These are phyloP conservation scores for Lymantria dispar DNA, from an alignment of 2,888 invertebrate species.

Conservation along the genomic window DNA sequence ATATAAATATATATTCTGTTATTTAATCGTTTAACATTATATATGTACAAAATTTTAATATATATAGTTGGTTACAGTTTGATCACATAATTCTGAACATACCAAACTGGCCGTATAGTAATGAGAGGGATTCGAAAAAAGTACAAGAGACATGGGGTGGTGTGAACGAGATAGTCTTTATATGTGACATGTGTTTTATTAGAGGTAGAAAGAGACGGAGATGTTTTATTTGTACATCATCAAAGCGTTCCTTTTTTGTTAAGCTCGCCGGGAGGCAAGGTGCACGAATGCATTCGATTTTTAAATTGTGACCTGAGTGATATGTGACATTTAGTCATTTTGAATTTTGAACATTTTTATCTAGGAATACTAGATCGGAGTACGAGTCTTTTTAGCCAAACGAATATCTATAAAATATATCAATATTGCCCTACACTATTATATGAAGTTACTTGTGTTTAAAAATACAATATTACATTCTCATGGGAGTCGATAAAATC, in stretches of 20 bases:
- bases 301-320: constrained; percentile 72
- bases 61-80: not conserved
- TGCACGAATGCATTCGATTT: constrained; percentile 67
- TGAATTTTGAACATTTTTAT: constrained; percentile 14
- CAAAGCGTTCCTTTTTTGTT: constrained; percentile 66
- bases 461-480: no score
- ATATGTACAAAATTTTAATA: no score
- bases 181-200: constrained; percentile 20
- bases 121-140: constrained; percentile 75
- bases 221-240: constrained; percentile 51
- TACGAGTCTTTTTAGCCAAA: not conserved
- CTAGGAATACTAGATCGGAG: constrained; percentile 12
- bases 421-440: no score
- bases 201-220: constrained; percentile 40
- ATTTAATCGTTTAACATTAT: no score
- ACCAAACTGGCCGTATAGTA: constrained; percentile 34
- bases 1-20: no score
- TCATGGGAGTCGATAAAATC: no score
- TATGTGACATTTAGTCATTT: constrained; percentile 56
- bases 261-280: constrained; percentile 76
- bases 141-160: constrained; percentile 61
- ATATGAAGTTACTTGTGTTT: no score
- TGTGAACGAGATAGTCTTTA: constrained; percentile 43
- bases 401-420: not conserved
- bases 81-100: not conserved